Conservation (phyloP, 2,888 invertebrate genomes). For the Polylopha cassiicola region DNA sequence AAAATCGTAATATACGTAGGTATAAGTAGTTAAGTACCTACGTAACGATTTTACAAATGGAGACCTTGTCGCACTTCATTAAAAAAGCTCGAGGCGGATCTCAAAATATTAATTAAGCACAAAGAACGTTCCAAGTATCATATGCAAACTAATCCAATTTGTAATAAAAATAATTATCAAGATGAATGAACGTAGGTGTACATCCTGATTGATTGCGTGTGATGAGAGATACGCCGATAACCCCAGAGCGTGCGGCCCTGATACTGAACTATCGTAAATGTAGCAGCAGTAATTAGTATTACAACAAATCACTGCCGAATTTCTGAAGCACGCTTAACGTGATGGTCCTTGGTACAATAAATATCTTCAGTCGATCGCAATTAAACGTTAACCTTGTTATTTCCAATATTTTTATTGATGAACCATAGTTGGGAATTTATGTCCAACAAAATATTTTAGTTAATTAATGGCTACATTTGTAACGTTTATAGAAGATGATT, state of each 20-base stretch:
- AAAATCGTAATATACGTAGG: too few relatives aligned
- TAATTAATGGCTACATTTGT: slow-evolving; percentile 25
- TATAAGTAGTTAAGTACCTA: too few relatives aligned
- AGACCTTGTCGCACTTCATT: slow-evolving; percentile 8
- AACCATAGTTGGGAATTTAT: slow-evolving; percentile 28
- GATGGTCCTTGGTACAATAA: slow-evolving; percentile 40
- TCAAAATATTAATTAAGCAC: slow-evolving; percentile 12
- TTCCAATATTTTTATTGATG: slow-evolving; percentile 40
- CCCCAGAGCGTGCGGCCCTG: slow-evolving; percentile 25
- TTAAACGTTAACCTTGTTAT: slow-evolving; percentile 46
- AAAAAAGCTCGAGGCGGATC: slow-evolving; percentile 13
- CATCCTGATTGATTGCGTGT: slow-evolving; percentile 18
- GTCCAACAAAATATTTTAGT: slow-evolving; percentile 28
- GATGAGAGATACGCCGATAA: slow-evolving; percentile 25
- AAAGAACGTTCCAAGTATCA: slow-evolving; percentile 13
- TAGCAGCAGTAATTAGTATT: slow-evolving; percentile 31
- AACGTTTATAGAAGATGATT: slow-evolving; percentile 7
- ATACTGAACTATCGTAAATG: slow-evolving; percentile 28
- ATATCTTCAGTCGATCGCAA: slow-evolving; percentile 33
- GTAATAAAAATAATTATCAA: slow-evolving; percentile 21
- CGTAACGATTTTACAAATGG: too few relatives aligned
- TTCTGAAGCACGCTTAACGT: slow-evolving; percentile 50
- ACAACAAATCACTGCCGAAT: slow-evolving; percentile 43
- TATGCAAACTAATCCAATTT: slow-evolving; percentile 13
- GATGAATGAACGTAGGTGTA: slow-evolving; percentile 20